These are phyloP conservation scores for Ariopsis seemanni DNA, from an alignment of 2,113 vertebrate genomes.

Conservation along the genomic window DNA sequence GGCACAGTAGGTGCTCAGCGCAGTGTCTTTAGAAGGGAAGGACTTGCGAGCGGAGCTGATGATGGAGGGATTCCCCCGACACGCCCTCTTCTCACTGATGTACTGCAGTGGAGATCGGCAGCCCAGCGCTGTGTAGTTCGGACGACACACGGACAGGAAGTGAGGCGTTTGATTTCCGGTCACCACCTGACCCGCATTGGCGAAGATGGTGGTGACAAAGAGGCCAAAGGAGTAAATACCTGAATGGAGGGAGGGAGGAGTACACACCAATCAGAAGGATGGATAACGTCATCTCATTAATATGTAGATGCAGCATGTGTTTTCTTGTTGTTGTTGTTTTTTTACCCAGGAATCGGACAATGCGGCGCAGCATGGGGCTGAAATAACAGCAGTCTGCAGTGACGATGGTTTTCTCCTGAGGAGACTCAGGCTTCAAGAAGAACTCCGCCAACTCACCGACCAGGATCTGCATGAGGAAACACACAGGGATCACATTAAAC, in stretches of 20 bases:
- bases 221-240: conserved; percentile 90
- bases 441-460: conserved; percentile 83
- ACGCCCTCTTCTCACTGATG: conserved; percentile 78
- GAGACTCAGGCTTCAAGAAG: conserved; percentile 76
- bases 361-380: conserved; percentile 85
- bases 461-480: conserved; percentile 75
- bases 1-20: conserved; percentile 85
- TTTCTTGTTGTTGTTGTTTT: background rate
- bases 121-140: conserved; percentile 88
- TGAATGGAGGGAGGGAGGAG: conserved; percentile 50
- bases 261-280: background rate
- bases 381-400: conserved; percentile 89
- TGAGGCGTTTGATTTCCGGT: conserved; percentile 89
- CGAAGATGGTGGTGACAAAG: conserved; percentile 89
- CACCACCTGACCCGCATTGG: conserved; percentile 89
- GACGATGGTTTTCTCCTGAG: conserved; percentile 84
- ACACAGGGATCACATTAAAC: conserved; percentile 31
- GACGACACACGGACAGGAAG: conserved; percentile 87
- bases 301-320: background rate
- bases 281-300: background rate
- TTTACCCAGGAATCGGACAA: conserved; percentile 87
- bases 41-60: conserved; percentile 82
- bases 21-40: conserved; percentile 88
- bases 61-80: conserved; percentile 82
- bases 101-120: conserved; percentile 81